Conservation (phyloP, 2,113 vertebrate genomes). For the Nothoprocta perdicaria region DNA sequence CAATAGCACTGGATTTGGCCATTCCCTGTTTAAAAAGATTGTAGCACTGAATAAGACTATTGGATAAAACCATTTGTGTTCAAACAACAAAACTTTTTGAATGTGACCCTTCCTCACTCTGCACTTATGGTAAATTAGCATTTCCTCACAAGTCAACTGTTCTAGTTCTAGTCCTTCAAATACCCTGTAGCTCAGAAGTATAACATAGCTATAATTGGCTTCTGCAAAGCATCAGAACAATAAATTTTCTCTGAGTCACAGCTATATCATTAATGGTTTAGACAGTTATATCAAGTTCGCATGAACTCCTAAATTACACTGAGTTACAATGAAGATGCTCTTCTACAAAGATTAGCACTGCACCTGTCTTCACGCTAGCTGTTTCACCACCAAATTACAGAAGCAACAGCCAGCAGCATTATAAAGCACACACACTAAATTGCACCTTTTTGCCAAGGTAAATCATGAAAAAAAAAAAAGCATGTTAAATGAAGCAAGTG, state of each 20-base stretch:
- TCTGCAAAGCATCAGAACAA: not conserved
- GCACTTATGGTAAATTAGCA: constrained; percentile 27
- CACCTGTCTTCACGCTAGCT: constrained; percentile 20
- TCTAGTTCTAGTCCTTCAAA: not conserved
- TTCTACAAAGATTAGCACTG: not conserved
- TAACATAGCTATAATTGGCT: not conserved
- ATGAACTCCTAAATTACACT: not conserved
- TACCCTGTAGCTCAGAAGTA: not conserved
- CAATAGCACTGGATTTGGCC: constrained; percentile 91
- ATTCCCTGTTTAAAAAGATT: constrained; percentile 89
- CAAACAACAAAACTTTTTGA: constrained; percentile 76
- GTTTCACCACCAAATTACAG: not conserved
- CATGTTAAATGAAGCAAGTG: not conserved
- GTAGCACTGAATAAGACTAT: constrained; percentile 85
- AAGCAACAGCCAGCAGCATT: not conserved
- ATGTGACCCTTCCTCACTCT: constrained; percentile 61
- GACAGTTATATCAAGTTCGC: not conserved
- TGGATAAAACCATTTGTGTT: constrained; percentile 74
- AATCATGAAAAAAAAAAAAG: not conserved
- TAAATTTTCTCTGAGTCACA: not conserved
- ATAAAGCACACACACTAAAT: not conserved
- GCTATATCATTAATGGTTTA: not conserved
- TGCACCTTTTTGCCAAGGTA: not conserved
- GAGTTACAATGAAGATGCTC: not conserved
- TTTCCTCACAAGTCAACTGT: not conserved